Base-by-base conservation (phyloP, 2,888 invertebrate species). In the Scaptomyza flava region DNA sequence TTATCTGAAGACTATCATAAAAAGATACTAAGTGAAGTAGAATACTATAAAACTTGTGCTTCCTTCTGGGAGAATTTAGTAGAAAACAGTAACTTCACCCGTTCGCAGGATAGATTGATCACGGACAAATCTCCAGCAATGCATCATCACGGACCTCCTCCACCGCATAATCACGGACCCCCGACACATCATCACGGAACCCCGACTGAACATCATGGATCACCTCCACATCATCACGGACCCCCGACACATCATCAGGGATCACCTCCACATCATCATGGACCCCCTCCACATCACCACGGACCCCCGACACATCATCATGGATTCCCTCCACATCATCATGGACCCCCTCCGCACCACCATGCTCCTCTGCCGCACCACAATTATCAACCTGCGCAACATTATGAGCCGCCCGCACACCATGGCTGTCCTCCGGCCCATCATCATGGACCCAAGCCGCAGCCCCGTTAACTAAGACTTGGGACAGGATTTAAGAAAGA, bases 11-110 rank as follows among this genome's bases (percentile, higher is more conserved):
- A 36, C 33, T 3, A 1, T 5, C 60, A 60, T 63, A 63, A 60
- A 70, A 36, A n/a, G 1, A 23, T 5, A 42, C 17, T 30, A 62
- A 47, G 14, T 50, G 20, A 12, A 36, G 51, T 42, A 56, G n/a
- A 65, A 61, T 56, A 54, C 60, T 60, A 73, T 75, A 75, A 65
- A 73, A 59, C 68, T 56, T 60, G 46, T 27, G 61, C 46, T 11
- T 31, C n/a, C n/a, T 17, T 23, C 8, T n/a, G 27, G 17, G 2
- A 6, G 38, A n/a, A 30, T 59, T 76, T 56, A 77, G 78, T 76
- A 46, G 52, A 27, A 27, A 33, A n/a, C 46, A 45, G 31, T 7
- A 4, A 23, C n/a, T 61, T 12, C 43, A 45, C 45, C 11, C 17
- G 64, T 46, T 48, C 68, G 52, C 63, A 54, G 12, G 27, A 43